A percentile compares a stretch with the other conserved stretches of the same genome.
These are phyloP conservation scores for Scaeva pyrastri DNA, from an alignment of 2,888 invertebrate species.

Conservation along the genomic window DNA sequence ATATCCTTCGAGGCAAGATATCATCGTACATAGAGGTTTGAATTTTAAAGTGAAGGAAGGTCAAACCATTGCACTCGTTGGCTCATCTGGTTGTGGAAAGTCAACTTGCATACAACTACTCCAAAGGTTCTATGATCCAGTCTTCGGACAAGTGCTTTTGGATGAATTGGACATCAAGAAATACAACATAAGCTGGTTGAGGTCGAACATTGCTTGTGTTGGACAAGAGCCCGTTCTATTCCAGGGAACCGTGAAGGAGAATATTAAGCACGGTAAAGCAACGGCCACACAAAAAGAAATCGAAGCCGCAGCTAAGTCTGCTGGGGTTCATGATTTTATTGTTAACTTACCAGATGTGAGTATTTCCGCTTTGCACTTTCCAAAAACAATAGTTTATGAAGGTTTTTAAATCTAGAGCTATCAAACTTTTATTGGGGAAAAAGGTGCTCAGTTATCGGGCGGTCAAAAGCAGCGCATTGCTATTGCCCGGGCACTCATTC, in stretches of 20 bases:
- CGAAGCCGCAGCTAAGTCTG: slow-evolving; percentile 89
- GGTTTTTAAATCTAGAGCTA: slow-evolving; percentile 86
- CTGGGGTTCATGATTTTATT: slow-evolving; percentile 92
- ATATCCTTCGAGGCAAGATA: slow-evolving; percentile 91
- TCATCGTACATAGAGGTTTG: slow-evolving; percentile 88
- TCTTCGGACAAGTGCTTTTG: slow-evolving; percentile 85
- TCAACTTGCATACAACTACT: slow-evolving; percentile 91
- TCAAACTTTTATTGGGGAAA: slow-evolving; percentile 91
- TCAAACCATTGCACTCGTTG: slow-evolving; percentile 90
- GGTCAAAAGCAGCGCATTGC: slow-evolving; percentile 95
- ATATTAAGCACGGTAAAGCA: slow-evolving; percentile 90
- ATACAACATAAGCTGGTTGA: slow-evolving; percentile 89
- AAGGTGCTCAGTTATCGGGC: slow-evolving; percentile 92
- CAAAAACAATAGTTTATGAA: neutral
- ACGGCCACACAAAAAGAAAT: slow-evolving; percentile 88
- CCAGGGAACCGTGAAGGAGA: slow-evolving; percentile 89
- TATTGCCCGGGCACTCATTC: slow-evolving; percentile 92
- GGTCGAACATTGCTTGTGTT: slow-evolving; percentile 92
- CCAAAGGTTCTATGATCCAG: slow-evolving; percentile 90
- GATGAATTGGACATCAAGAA: slow-evolving; percentile 88
- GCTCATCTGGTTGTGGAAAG: slow-evolving; percentile 92
- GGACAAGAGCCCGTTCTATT: slow-evolving; percentile 96
- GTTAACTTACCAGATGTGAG: slow-evolving; percentile 88
- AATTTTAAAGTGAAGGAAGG: slow-evolving; percentile 87
- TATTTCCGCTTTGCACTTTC: slow-evolving; percentile 79